Conservation (phyloP, 2,888 invertebrate species). For the Phalera bucephala region DNA sequence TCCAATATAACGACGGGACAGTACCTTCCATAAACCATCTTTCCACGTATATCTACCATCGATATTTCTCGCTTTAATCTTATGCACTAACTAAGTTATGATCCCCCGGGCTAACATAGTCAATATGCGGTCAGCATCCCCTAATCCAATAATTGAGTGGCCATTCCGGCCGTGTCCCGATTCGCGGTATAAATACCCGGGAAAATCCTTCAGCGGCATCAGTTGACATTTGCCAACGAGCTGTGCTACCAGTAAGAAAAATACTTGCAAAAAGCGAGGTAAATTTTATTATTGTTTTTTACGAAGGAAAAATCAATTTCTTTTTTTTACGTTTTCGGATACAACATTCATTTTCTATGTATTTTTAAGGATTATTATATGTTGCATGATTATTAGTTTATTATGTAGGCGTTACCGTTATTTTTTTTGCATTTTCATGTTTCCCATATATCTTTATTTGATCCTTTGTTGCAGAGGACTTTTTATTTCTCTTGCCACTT, state of each 20-base stretch:
- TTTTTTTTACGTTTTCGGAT: too few species aligned
- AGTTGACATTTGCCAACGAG: constrained; percentile 51
- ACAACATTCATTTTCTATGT: too few species aligned
- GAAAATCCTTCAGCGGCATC: constrained; percentile 48
- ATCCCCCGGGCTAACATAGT: constrained; percentile 56
- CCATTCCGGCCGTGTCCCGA: constrained; percentile 39
- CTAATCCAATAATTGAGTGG: constrained; percentile 74
- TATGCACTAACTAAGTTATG: constrained; percentile 68
- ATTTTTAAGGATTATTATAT: too few species aligned
- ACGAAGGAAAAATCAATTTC: too few species aligned
- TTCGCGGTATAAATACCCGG: constrained; percentile 61
- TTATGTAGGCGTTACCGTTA: too few species aligned
- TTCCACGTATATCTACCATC: too few species aligned
- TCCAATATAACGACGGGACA: constrained; percentile 9
- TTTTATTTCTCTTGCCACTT: too few species aligned
- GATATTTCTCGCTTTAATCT: constrained; percentile 37
- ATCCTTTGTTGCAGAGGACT: too few species aligned
- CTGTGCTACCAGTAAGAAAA: constrained; percentile 52
- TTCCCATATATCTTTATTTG: too few species aligned
- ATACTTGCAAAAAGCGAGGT: constrained; percentile 34
- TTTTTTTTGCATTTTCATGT: too few species aligned
- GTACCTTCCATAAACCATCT: not conserved
- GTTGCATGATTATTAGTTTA: too few species aligned
- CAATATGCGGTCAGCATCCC: constrained; percentile 70
- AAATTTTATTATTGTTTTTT: constrained; percentile 9